A percentile compares a stretch with the other conserved stretches of the same genome.
phyloP scores from a whole-genome alignment of 2,113 vertebrate species.

The Tragelaphus scriptus region DNA sequence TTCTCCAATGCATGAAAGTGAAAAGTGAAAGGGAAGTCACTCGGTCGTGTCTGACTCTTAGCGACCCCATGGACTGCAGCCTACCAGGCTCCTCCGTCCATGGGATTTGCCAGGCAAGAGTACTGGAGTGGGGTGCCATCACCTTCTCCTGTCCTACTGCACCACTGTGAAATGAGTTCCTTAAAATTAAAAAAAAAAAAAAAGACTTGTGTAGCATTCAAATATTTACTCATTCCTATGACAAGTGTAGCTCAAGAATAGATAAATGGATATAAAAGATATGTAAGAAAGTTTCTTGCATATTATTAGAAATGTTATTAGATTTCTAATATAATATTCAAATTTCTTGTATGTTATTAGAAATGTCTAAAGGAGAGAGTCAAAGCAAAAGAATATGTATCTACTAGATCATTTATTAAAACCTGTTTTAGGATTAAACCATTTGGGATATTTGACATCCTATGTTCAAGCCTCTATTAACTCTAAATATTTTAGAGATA shows the following conservation, averaged over 20 bases:
- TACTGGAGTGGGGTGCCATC: too few relatives aligned
- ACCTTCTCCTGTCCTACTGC: background rate
- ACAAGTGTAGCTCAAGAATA: background rate
- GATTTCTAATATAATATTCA: too few relatives aligned
- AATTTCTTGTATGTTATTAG: background rate
- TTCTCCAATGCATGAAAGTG: too few relatives aligned
- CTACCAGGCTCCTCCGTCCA: too few relatives aligned
- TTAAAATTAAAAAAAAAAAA: background rate
- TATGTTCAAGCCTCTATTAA: background rate
- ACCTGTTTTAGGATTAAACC: background rate
- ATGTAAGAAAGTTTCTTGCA: background rate
- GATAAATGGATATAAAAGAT: background rate
- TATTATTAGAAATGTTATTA: too few relatives aligned
- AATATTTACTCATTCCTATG: background rate
- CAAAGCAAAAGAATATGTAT: background rate
- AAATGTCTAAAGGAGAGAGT: background rate
- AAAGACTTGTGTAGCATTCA: background rate
- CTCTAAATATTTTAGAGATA: background rate
- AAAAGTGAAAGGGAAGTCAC: too few relatives aligned
- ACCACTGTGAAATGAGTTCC: background rate
- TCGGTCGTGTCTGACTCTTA: too few relatives aligned
- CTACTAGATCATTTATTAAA: background rate
- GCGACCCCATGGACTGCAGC: too few relatives aligned
- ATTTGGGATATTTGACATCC: background rate
- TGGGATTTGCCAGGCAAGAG: too few relatives aligned